These are phyloP conservation scores for Candidula unifasciata DNA, from an alignment of 2,888 invertebrate genomes.

Conservation along the genomic window DNA sequence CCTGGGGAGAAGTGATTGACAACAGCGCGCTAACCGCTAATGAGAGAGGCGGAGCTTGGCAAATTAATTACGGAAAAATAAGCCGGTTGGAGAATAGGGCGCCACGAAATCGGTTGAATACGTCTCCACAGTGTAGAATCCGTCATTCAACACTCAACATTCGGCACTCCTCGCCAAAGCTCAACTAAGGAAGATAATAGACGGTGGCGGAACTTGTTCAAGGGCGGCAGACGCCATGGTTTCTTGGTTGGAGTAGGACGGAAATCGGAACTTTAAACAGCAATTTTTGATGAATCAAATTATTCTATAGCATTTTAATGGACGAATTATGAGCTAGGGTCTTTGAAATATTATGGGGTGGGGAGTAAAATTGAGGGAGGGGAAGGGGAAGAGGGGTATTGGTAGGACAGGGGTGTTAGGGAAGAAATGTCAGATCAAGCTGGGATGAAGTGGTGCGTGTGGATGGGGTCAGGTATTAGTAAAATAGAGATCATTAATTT, in stretches of 20 bases:
- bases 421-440: no score
- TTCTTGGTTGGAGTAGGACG: not conserved
- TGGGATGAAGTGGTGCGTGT: no score
- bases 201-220: not conserved
- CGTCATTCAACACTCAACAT: not conserved
- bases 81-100: conserved; percentile 38
- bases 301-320: conserved; percentile 3
- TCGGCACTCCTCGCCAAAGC: not conserved
- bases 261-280: not conserved
- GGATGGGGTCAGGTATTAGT: no score
- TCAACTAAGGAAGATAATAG: not conserved
- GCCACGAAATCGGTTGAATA: conserved; percentile 1
- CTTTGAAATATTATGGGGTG: not conserved
- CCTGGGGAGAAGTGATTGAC: conserved; percentile 48
- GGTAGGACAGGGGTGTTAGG: no score
- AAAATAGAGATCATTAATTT: no score
- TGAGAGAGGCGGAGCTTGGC: conserved; percentile 43
- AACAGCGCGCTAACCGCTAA: conserved; percentile 41
- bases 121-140: not conserved
- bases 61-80: conserved; percentile 51
- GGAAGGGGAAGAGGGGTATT: no score
- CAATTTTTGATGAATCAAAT: not conserved
- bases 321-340: conserved; percentile 3
- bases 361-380: no score
- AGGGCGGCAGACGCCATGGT: not conserved